phyloP scores from a whole-genome alignment of 2,797 vertebrate genomes.

The Megaceryle alcyon region DNA sequence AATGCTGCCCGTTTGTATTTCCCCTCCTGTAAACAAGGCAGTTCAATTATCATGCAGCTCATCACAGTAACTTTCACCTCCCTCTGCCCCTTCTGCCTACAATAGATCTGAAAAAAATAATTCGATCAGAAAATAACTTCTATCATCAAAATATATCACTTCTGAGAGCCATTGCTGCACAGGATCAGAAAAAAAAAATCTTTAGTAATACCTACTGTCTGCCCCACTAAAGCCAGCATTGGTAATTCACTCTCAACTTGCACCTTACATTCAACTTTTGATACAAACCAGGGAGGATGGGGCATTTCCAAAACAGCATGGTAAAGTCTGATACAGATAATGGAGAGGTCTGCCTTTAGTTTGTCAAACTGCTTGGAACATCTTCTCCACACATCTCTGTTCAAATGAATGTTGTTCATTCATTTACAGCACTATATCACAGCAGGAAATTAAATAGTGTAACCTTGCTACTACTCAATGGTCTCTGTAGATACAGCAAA shows the following conservation, averaged over 20 bases:
- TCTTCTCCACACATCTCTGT: not conserved
- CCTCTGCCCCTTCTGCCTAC: not conserved
- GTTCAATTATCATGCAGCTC: not conserved
- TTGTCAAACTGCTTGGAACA: not conserved
- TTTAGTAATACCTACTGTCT: not conserved
- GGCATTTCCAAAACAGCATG: not conserved
- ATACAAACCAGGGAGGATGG: not conserved
- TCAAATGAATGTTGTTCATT: not conserved
- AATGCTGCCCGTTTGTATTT: constrained; percentile 91
- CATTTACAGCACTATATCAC: not conserved
- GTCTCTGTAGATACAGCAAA: not conserved
- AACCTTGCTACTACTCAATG: not conserved
- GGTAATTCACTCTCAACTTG: not conserved
- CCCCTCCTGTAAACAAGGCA: constrained; percentile 81
- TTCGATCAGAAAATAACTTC: not conserved
- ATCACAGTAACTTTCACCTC: not conserved
- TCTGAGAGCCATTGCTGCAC: not conserved
- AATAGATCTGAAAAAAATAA: not conserved
- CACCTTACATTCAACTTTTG: not conserved
- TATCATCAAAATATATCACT: not conserved
- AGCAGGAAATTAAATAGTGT: not conserved
- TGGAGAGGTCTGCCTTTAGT: not conserved
- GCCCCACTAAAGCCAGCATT: not conserved
- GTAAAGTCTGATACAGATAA: too few relatives aligned
- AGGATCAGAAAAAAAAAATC: not conserved